These are phyloP conservation scores for Sphaeramia orbicularis DNA, from an alignment of 2,797 vertebrate species.

Conservation along the genomic window DNA sequence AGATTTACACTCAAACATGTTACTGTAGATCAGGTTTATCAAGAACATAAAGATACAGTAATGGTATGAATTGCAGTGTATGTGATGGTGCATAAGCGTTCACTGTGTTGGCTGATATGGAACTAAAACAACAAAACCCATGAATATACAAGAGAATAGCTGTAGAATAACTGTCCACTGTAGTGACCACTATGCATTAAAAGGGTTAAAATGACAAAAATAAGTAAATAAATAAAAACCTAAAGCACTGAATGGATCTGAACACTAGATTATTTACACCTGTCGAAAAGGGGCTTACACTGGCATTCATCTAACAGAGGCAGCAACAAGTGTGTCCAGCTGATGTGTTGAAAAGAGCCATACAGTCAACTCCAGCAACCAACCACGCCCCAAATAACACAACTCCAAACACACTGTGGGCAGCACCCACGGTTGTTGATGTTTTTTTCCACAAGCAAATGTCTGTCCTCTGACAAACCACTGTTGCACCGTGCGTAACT, in stretches of 20 bases:
- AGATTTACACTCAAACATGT: no score
- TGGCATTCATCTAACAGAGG: not conserved
- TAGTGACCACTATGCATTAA: no score
- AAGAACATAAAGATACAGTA: no score
- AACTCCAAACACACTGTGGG: conserved; percentile 5
- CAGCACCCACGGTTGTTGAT: conserved; percentile 8
- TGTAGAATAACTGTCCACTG: no score
- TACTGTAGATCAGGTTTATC: no score
- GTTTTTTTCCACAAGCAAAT: conserved; percentile 14
- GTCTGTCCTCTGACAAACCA: conserved; percentile 14
- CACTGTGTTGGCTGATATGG: no score
- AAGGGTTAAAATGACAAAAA: no score
- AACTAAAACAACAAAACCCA: no score
- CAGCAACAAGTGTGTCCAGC: conserved; percentile 13
- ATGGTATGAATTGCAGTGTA: no score
- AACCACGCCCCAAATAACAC: conserved; percentile 20
- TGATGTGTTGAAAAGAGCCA: conserved; percentile 15
- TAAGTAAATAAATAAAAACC: no score
- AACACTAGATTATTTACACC: not conserved
- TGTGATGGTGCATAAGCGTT: no score
- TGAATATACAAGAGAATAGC: no score
- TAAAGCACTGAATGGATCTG: not conserved
- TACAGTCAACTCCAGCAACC: conserved; percentile 2
- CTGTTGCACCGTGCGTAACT: conserved; percentile 9
- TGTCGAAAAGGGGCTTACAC: not conserved